phyloP scores from a whole-genome alignment of 1,140 invertebrate species.

The Bombus waltoni region DNA sequence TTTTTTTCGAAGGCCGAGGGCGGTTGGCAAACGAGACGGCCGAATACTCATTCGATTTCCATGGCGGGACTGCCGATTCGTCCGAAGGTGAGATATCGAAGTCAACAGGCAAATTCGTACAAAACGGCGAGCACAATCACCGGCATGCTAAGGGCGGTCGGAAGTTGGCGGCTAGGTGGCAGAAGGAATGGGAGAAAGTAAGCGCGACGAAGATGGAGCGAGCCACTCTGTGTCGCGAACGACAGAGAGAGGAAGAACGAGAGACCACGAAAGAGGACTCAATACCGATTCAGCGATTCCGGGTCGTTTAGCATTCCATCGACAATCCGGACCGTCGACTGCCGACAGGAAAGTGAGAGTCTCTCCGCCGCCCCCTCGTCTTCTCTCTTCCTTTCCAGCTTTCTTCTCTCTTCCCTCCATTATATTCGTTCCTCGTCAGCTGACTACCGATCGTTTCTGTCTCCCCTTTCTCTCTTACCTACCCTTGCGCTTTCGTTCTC shows the following conservation, averaged over 20 bases:
- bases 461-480: background rate
- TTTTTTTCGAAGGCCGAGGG: background rate
- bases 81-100: slow-evolving; percentile 42
- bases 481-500: background rate
- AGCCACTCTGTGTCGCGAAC: background rate
- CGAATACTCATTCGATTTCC: slow-evolving; percentile 1
- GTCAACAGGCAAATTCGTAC: slow-evolving; percentile 63
- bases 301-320: slow-evolving; percentile 76
- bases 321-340: slow-evolving; percentile 75
- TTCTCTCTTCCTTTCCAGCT: background rate
- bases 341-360: slow-evolving; percentile 76
- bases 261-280: slow-evolving; percentile 64
- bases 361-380: slow-evolving; percentile 32
- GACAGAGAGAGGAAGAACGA: slow-evolving; percentile 35
- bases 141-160: slow-evolving; percentile 52
- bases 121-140: slow-evolving; percentile 58
- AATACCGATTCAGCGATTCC: slow-evolving; percentile 73
- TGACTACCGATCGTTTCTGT: slow-evolving; percentile 74
- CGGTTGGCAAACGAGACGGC: background rate
- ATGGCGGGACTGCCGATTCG: slow-evolving; percentile 28
- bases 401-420: slow-evolving; percentile 43
- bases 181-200: slow-evolving; percentile 41
- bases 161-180: slow-evolving; percentile 51
- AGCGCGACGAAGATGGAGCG: slow-evolving; percentile 9
- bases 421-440: slow-evolving; percentile 73